Percentiles rank a stretch among this genome's conserved stretches.
phyloP scores from a whole-genome alignment of 2,797 vertebrate genomes.

The Gymnopithys bicolor region DNA sequence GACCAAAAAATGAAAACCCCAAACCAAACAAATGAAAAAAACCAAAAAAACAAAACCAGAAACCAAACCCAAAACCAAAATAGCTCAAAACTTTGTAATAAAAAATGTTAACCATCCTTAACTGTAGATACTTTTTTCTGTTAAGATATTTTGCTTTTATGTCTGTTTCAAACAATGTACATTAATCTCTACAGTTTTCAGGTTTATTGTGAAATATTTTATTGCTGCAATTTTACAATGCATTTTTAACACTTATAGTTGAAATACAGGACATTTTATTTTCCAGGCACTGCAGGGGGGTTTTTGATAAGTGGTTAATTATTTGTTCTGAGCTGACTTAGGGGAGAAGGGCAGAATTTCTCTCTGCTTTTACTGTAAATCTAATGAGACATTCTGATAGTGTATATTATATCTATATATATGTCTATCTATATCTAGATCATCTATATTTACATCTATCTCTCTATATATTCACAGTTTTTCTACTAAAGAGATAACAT shows the following conservation, averaged over 20 bases:
- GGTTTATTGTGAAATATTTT: neutral
- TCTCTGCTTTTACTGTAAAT: neutral
- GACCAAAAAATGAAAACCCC: too few relatives aligned
- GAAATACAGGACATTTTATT: neutral
- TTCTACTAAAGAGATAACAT: neutral
- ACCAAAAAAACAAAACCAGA: neutral
- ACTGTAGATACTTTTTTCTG: accelerated
- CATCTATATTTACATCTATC: too few relatives aligned
- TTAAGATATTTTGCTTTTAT: neutral
- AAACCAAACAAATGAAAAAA: too few relatives aligned
- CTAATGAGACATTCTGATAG: neutral
- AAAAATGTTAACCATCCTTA: neutral
- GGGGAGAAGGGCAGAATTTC: neutral
- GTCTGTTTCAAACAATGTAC: neutral
- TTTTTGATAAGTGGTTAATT: neutral
- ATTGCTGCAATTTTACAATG: neutral
- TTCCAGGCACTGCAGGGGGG: accelerated
- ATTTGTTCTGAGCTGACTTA: neutral
- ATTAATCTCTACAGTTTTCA: neutral
- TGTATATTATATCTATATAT: neutral
- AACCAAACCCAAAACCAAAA: accelerated
- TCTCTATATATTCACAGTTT: neutral
- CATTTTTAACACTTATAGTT: neutral
- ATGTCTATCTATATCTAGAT: too few relatives aligned
- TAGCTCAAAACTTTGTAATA: accelerated